phyloP scores from a whole-genome alignment of 2,113 vertebrate genomes.

The Cephalopterus ornatus region DNA sequence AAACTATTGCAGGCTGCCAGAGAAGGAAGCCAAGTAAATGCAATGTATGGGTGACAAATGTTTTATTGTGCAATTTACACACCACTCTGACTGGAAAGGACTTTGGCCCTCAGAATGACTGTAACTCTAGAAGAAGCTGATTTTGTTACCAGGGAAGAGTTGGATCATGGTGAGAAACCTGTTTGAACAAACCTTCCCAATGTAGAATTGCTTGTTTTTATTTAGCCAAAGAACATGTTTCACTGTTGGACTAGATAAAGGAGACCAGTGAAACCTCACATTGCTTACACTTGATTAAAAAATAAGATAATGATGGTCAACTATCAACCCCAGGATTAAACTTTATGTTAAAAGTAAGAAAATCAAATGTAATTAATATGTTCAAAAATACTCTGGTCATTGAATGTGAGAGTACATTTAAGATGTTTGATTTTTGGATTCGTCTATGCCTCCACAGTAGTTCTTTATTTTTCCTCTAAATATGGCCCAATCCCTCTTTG shows the following conservation, averaged over 20 bases:
- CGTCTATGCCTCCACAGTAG: not conserved
- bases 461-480: not conserved
- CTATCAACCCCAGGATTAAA: not conserved
- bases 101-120: not conserved
- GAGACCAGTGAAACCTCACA: not conserved
- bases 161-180: not conserved
- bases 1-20: not conserved
- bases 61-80: not conserved
- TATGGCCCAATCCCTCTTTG: not conserved
- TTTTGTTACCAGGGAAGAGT: not conserved
- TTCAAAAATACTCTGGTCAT: not conserved
- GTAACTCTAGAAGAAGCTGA: not conserved
- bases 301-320: not conserved
- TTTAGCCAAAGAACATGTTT: not conserved
- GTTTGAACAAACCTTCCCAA: not conserved
- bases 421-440: not conserved
- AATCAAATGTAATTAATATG: not conserved
- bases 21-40: not conserved
- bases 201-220: not conserved
- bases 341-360: not conserved
- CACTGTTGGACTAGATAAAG: not conserved
- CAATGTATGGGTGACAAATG: not conserved
- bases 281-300: not conserved
- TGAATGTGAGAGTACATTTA: not conserved
- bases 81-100: not conserved